Base-by-base conservation (phyloP, 2,113 vertebrate genomes). In the Apistogramma diplotaenia region DNA sequence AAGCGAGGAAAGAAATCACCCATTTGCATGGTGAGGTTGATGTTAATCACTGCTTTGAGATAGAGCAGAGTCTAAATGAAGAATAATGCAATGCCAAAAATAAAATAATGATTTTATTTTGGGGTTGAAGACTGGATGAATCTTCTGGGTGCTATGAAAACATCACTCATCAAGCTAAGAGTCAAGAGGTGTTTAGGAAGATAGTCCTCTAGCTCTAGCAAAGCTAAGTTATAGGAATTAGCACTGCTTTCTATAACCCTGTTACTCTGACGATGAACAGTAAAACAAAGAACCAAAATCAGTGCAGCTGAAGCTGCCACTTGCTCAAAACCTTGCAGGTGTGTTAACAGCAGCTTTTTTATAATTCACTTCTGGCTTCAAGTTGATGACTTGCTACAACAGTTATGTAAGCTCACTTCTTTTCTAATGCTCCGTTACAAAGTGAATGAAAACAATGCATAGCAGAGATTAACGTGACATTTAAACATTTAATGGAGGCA, bases 1-100 rank as follows among this genome's bases (percentile, higher is more conserved):
- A 61, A 56, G 57, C 75, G 21, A 53, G 54, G 27, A 78, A 60
- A 21, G 21, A 87, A 55, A 23, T 51, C 40, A 31, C 76, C 75
- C 43, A 53, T 78, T 61, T 61, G 37, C 35, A 56, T 8, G 25
- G 51, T 4, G 73, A 75, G 61, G 72, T 11, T 37, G 31, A 62
- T 60, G 77, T 5, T 62, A 49, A 82, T 40, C 55, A 35, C 2
- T 62, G 16, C 61, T 81, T 60, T 57, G 55, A 51, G 27, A 65
- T 57, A 62, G 25, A 40, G 46, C 19, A n/a, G 18, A 27, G 60
- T 72, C 67, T 33, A 57, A 87, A 73, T 85, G 70, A 86, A 81
- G 76, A 88, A 43, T 35, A 16, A 83, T 60, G 23, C 37, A 35
- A 61, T 35, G 19, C 23, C 43, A 51, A 49, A 49, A 70, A 51